Evolutionary conservation across 2,113 vertebrate species (phyloP).

Genomic region (Esox niger): DNA sequence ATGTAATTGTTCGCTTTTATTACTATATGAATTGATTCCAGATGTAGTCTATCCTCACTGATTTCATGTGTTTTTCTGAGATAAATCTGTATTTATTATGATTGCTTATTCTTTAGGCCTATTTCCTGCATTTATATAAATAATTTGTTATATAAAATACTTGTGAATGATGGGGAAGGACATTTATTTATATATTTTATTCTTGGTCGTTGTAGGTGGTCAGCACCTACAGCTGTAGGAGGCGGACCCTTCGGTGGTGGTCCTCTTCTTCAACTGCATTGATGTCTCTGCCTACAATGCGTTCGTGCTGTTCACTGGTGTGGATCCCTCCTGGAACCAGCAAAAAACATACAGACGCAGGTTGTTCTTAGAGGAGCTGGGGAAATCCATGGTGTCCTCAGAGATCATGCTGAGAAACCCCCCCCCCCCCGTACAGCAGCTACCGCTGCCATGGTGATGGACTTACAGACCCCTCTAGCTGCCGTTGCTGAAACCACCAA

Average conservation of each 20-base stretch:
- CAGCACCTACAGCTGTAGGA: no score
- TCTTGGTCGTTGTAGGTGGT: not conserved
- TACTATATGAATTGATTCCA: no score
- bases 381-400: not conserved
- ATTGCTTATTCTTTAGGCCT: not conserved
- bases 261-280: not conserved
- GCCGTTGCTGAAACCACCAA: no score
- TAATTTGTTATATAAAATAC: no score
- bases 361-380: no score
- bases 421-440: not conserved
- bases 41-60: no score
- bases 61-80: not conserved
- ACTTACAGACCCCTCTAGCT: not conserved
- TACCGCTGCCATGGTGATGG: not conserved
- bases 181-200: not conserved
- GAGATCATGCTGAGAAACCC: not conserved
- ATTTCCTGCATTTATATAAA: no score
- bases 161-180: no score
- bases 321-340: no score
- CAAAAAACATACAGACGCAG: no score
- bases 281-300: conserved; percentile 1
- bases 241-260: not conserved
- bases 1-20: not conserved
- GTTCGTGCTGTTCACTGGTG: not conserved
- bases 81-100: not conserved